Base-by-base conservation (phyloP, 2,888 invertebrate genomes). In the Sphaerophoria taeniata region DNA sequence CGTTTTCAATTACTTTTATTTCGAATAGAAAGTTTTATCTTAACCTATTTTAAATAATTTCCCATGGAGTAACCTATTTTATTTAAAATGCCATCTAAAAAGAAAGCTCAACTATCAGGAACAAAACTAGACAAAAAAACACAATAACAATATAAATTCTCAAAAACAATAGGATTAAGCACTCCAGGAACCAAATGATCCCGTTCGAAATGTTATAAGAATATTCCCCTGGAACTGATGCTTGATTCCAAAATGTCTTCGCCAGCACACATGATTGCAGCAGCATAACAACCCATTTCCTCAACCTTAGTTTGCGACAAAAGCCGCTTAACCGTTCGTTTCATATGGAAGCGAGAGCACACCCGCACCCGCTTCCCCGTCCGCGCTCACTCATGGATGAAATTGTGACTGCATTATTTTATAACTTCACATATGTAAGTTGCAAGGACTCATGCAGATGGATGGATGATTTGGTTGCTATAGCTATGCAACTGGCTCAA, bases 341-440 rank as follows among this genome's bases (percentile, higher is more conserved):
- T 24, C 24, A 24, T 24, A 24, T 24, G 24, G 24, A 1, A 24
- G 24, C 24, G 2, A 24, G 24, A 24, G 2, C 24, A 24, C 24
- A 2, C 24, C 24, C 24, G 1, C 24, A 24, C 1, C 24, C 24
- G 1, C 2, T 24, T 24, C 24, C 24, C 24, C 24, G 2, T 24
- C 1, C 24, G 24, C 24, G 24, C 2, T 83, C 70, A 53, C 78
- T 69, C 69, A 83, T 83, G 83, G 79, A 65, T 71, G 70, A 63
- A 39, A 79, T 56, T 74, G 79, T 55, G 58, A 70, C 74, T 69
- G 79, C 79, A 83, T 83, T 70, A 63, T 56, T 74, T 83, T 79
- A 74, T 74, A 78, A 74, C 73, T 70, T 78, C 72, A 74, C 71
- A 60, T 58, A 24, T 24, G 24, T 24, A 45, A 77, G 72, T 63